Percentiles rank a stretch among this genome's conserved stretches.
Evolutionary conservation across 2,888 invertebrate genomes (phyloP).

Genomic region (Timema cristinae): DNA sequence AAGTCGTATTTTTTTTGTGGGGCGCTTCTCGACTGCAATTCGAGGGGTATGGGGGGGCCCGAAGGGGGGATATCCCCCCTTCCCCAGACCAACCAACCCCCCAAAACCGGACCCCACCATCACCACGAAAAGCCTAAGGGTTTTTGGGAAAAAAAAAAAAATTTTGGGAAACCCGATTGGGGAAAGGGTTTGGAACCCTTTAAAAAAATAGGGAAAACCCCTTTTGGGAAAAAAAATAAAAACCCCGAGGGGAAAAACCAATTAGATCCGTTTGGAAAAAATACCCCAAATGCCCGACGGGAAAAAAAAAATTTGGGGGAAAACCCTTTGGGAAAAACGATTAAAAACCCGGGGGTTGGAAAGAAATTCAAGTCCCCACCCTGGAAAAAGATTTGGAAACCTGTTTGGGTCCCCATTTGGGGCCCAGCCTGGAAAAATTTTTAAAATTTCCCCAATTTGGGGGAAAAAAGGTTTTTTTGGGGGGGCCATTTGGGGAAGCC

Average conservation of each 20-base stretch:
- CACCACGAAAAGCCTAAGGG: slow-evolving; percentile 69
- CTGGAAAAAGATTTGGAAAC: slow-evolving; percentile 71
- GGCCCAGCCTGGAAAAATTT: slow-evolving; percentile 74
- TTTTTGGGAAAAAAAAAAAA: slow-evolving; percentile 71
- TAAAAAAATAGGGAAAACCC: slow-evolving; percentile 56
- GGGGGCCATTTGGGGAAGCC: slow-evolving; percentile 59
- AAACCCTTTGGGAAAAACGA: slow-evolving; percentile 75
- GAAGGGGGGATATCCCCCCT: slow-evolving; percentile 25
- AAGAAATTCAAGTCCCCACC: slow-evolving; percentile 72
- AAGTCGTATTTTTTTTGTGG: background rate
- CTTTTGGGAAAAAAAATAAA: slow-evolving; percentile 67
- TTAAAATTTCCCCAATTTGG: slow-evolving; percentile 68
- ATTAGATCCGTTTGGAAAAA: slow-evolving; percentile 38
- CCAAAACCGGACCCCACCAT: slow-evolving; percentile 31
- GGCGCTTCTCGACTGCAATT: slow-evolving; percentile 7
- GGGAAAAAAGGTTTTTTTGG: slow-evolving; percentile 67
- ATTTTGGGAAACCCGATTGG: slow-evolving; percentile 71
- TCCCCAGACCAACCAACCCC: slow-evolving; percentile 37
- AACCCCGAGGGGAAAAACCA: slow-evolving; percentile 55
- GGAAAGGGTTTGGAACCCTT: slow-evolving; percentile 62
- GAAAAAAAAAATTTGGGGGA: slow-evolving; percentile 76
- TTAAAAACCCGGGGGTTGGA: slow-evolving; percentile 72
- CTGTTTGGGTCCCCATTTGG: slow-evolving; percentile 67
- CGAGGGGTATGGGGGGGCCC: slow-evolving; percentile 5
- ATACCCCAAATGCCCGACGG: slow-evolving; percentile 49